Base-by-base conservation (phyloP, 2,113 vertebrate species). In the Vulpes vulpes region DNA sequence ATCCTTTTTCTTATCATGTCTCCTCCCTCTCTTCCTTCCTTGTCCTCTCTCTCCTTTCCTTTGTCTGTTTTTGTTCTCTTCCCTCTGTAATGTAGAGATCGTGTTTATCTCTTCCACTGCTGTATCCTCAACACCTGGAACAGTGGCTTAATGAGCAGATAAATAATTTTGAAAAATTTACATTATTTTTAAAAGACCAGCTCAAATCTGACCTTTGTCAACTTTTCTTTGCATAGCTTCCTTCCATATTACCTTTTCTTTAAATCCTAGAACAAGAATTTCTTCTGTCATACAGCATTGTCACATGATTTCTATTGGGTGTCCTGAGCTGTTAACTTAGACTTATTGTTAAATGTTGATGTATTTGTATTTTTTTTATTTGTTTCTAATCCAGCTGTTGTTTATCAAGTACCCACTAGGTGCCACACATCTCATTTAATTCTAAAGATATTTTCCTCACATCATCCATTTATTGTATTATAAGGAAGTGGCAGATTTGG, bases 391-490 rank as follows among this genome's bases (percentile, higher is more conserved):
- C 94, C 15, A 79, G 3, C 55, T 91, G 9, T 89, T 35, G 81
- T 82, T 80, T 76, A 74, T 93, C 35, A 79, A 93, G 80, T 91
- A 79, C 14, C 25, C 60, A 43, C 16, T 57, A 83, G 6, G 32
- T 97, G 9, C 85, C 32, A 65, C 27, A 38, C 19, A 93, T 87
- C 95, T 93, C 65, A 94, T 59, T 97, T 69, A 62, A 85, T 69
- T 91, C 57, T 85, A 53, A 74, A 60, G 69, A 10, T 62, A 25
- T 88, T 88, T 97, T 69, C 27, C 62, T 57, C 9, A 8, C 5
- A 59, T 49, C 1, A 43, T 19, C 15, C 53, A 23, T 82, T 76
- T 76, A 76, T 93, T 22, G 7, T 51, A 17, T 79, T 78, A 35
- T 35, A 74, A 93, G n/a, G 67, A 93, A 85, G 43, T 53, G 9